Base-by-base conservation (phyloP, 2,888 invertebrate species). In the Thumatha senex region DNA sequence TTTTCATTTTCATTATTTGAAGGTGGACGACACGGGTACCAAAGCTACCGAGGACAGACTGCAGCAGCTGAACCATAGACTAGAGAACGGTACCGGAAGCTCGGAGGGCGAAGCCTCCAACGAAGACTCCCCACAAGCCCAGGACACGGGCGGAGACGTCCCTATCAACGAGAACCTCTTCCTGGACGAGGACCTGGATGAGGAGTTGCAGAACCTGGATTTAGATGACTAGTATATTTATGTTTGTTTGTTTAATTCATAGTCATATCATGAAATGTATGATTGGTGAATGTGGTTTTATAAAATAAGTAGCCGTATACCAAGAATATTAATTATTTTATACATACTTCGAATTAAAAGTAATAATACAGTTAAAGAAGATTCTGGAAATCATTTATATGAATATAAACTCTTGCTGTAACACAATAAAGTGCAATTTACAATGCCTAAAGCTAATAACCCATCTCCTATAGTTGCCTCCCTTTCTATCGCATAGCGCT, bases 131-230 rank as follows among this genome's bases (percentile, higher is more conserved):
- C 57, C 61, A 0, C 81, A 93, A 51, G 14, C 53, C 13, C 66
- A 54, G 30, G 61, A 56, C 47, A 55, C 40, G 43, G 58, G 58
- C 7, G 84, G 93, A 52, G 95, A 95, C 7, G 95, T 96, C 38
- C 96, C 97, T 46, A 97, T 98, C 66, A 98, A 98, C 84, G 98
- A 98, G 82, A 96, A 97, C 87, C 93, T 98, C n/a, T 98, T 98
- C 92, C 93, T 96, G 18, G 97, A 96, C 73, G 96, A 96, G 78
- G 96, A 97, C 74, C 86, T 97, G 48, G 96, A 97, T 71, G 96
- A 97, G 72, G 97, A 97, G 83, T 86, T 98, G 54, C 94, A 96
- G 75, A 96, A 96, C 77, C 86, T 96, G 61, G 96, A 96, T 79
- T 80, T 95, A 62, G 95, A 96, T 74, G 94, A 94, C 61, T 89